Evolutionary conservation across 1,140 invertebrate genomes (phyloP).

Genomic region (Hirudo medicinalis): DNA sequence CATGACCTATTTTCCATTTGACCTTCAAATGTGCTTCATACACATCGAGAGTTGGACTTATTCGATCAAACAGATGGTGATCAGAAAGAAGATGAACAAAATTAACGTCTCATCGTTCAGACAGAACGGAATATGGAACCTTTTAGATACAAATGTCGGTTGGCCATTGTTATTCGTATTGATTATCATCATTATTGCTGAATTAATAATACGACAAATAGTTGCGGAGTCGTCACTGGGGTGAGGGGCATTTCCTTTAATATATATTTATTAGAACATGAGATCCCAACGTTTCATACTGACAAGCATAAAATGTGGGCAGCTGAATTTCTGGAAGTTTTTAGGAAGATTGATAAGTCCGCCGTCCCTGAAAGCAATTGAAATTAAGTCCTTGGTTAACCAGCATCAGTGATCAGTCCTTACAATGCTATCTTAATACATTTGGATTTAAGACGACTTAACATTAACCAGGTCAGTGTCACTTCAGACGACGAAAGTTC

Average conservation of each 20-base stretch:
- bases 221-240: too few relatives aligned
- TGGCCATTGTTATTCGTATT: not conserved
- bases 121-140: conserved; percentile 2
- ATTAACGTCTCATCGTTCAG: not conserved
- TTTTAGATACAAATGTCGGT: not conserved
- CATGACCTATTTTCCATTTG: conserved; percentile 10
- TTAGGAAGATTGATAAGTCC: too few relatives aligned
- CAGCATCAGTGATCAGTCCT: too few relatives aligned
- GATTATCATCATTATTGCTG: not conserved
- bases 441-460: too few relatives aligned
- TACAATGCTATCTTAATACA: too few relatives aligned
- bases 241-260: too few relatives aligned
- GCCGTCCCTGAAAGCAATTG: too few relatives aligned
- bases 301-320: too few relatives aligned
- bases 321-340: too few relatives aligned
- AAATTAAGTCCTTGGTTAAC: too few relatives aligned
- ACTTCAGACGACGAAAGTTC: not conserved
- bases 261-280: too few relatives aligned
- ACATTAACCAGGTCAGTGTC: not conserved
- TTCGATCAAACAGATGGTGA: not conserved
- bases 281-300: too few relatives aligned
- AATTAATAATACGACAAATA: not conserved
- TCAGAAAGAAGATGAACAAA: not conserved
- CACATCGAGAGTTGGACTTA: conserved; percentile 11
- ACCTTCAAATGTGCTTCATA: not conserved